Evolutionary conservation across 2,888 invertebrate species (phyloP).

Genomic region (Hydrotaea cyrtoneurina): DNA sequence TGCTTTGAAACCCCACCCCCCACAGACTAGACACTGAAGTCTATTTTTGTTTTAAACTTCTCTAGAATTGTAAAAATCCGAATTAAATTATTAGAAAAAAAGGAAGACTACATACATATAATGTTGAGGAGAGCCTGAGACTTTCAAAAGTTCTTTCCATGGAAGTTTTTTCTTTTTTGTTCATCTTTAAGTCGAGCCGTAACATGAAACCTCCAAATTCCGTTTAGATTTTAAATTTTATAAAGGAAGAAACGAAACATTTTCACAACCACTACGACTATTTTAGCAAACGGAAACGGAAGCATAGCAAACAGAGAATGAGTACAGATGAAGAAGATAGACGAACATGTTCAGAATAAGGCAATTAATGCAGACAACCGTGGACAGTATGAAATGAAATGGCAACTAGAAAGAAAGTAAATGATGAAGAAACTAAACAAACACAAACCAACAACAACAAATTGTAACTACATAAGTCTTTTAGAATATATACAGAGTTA

Average conservation of each 20-base stretch:
- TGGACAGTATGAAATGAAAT: not conserved
- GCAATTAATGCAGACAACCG: not conserved
- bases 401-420: not conserved
- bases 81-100: too few relatives aligned
- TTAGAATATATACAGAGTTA: conserved; percentile 8
- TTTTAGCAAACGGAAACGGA: conserved; percentile 18
- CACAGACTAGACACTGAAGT: too few relatives aligned
- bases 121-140: too few relatives aligned
- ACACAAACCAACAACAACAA: conserved; percentile 34
- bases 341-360: not conserved
- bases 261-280: conserved; percentile 6
- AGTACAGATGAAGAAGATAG: not conserved
- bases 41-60: too few relatives aligned
- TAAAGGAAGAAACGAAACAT: not conserved
- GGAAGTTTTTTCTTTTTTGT: too few relatives aligned
- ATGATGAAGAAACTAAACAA: not conserved
- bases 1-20: too few relatives aligned
- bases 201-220: too few relatives aligned
- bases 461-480: conserved; percentile 48
- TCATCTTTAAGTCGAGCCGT: too few relatives aligned
- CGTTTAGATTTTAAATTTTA: not conserved
- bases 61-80: too few relatives aligned
- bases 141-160: too few relatives aligned
- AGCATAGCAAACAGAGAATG: not conserved
- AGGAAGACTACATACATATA: too few relatives aligned